Evolutionary conservation across 2,888 invertebrate genomes (phyloP), one percentile per base, ranked within the genome.

Genomic region (Metopia argyrocephala): DNA sequence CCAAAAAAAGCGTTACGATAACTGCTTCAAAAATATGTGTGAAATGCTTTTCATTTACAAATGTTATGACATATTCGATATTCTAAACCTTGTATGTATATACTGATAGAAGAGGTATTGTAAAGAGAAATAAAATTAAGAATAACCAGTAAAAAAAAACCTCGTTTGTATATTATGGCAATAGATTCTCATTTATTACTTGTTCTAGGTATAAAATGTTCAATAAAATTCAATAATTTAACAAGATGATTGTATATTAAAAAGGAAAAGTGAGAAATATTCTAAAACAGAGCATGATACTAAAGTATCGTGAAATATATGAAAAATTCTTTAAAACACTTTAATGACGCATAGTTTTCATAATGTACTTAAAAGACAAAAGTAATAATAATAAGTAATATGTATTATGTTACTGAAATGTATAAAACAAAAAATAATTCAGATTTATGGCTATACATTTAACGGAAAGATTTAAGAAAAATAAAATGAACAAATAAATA

Each of bases 1-100:
- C 86, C 85, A 85, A 81, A 83, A 84, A 87, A 82, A 68, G 56
- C 56, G 45, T 64, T 6, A 76, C 18, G 6, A 46, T 48, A n/a
- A 64, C 28, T 57, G 57, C 69, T 69, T 70, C 48, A 6, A 70
- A 18, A 31, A 59, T 48, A 57, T 1, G 27, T n/a, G n/a, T n/a
- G 23, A 38, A 12, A 38, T 38, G 18, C 21, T 28, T 3, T 7
- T 18, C n/a, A 56, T 27, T 18, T 27, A 15, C 2, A 21, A 54
- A 2, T n/a, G n/a, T 59, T 38, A 9, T 12, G 7, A 45, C 59
- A 57, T 31, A 28, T 20, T 38, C n/a, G 5, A 6, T 7, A 21
- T 50, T 6, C 20, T 12, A 20, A 21, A 25, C 15, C 9, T 46
- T 46, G 45, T 45, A 56, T 71, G 54, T 52, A 73, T 27, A n/a